Evolutionary conservation across 2,888 invertebrate genomes (phyloP).

Genomic region (Tineola bisselliella): DNA sequence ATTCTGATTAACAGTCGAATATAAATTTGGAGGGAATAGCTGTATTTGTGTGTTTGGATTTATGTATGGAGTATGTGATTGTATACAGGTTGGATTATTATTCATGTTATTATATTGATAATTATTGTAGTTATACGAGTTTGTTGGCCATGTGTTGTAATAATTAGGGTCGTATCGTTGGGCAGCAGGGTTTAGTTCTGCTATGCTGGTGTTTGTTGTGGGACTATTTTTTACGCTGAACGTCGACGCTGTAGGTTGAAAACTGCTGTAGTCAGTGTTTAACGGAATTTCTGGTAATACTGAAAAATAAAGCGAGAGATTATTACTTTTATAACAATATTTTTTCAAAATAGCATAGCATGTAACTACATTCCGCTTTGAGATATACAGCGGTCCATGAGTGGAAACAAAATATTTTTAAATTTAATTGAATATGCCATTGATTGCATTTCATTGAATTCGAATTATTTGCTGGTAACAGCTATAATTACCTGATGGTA

Average conservation of each 20-base stretch:
- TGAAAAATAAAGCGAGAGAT: constrained; percentile 27
- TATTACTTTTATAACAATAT: neutral
- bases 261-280: constrained; percentile 50
- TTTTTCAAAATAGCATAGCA: too few species aligned
- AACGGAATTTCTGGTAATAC: constrained; percentile 69
- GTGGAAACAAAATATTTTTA: too few species aligned
- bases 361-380: too few species aligned
- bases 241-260: constrained; percentile 41
- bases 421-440: too few species aligned
- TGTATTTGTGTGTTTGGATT: constrained; percentile 75
- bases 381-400: too few species aligned
- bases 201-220: constrained; percentile 43
- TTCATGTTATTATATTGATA: constrained; percentile 75
- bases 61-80: constrained; percentile 69
- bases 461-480: too few species aligned
- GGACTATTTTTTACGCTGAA: constrained; percentile 49
- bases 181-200: constrained; percentile 51
- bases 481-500: constrained; percentile 63
- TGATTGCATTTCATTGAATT: too few species aligned
- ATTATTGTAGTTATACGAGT: constrained; percentile 75
- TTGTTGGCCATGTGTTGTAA: constrained; percentile 69
- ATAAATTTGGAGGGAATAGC: constrained; percentile 72
- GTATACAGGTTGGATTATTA: constrained; percentile 59
- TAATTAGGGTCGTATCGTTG: constrained; percentile 66
- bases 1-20: constrained; percentile 87